Percentiles rank a stretch among this genome's conserved stretches.
Conservation (phyloP, 2,888 invertebrate species). For the Ptychoptera contaminata region DNA sequence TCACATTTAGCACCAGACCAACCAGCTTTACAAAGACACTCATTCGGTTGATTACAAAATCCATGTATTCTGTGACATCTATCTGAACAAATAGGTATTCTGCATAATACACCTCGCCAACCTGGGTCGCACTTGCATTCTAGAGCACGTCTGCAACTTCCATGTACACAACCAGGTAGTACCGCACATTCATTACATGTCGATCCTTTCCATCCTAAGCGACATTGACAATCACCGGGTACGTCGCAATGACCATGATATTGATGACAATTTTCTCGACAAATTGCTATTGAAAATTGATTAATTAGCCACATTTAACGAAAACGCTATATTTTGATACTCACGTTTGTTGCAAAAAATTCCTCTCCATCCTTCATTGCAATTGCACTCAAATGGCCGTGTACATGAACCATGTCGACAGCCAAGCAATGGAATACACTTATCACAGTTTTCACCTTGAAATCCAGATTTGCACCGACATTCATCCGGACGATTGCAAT, state of each 20-base stretch:
- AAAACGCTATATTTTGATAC: conserved; percentile 14
- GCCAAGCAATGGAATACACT: conserved; percentile 72
- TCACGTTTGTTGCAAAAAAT: conserved; percentile 77
- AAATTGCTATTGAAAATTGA: conserved; percentile 44
- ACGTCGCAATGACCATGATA: conserved; percentile 50
- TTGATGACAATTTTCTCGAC: conserved; percentile 69
- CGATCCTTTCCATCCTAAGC: too few species aligned
- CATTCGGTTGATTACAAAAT: conserved; percentile 73
- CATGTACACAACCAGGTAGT: too few species aligned
- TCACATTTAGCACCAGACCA: conserved; percentile 80
- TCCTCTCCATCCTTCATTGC: conserved; percentile 75
- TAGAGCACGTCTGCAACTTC: conserved; percentile 56
- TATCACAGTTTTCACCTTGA: conserved; percentile 70
- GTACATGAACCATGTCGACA: conserved; percentile 78
- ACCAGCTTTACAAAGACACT: conserved; percentile 83
- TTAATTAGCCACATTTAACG: too few species aligned
- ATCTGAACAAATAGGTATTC: conserved; percentile 61
- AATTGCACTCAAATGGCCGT: conserved; percentile 73
- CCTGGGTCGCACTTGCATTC: conserved; percentile 84
- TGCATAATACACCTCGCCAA: conserved; percentile 76
- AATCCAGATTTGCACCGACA: conserved; percentile 81
- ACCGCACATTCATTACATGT: too few species aligned
- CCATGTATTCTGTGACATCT: conserved; percentile 45
- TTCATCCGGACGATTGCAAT: conserved; percentile 75
- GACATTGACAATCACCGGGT: too few species aligned